Conservation (phyloP, 2,888 invertebrate species). For the Stenoptilia bipunctidactyla region DNA sequence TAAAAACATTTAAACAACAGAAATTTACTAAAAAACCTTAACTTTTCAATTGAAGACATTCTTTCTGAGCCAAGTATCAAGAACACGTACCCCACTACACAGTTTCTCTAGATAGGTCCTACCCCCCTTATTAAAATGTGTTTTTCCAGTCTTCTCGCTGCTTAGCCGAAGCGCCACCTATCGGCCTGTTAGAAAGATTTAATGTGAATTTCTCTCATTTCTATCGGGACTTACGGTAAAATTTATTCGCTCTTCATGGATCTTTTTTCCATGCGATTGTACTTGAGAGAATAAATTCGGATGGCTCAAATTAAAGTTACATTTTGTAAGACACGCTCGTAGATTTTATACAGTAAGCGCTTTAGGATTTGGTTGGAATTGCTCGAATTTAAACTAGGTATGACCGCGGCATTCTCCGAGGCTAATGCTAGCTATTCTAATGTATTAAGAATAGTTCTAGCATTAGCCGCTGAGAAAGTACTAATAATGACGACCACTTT, state of each 20-base stretch:
- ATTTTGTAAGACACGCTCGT: no score
- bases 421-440: no score
- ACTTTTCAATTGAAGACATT: no score
- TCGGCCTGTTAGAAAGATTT: conserved; percentile 54
- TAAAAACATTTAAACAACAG: no score
- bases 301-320: not conserved
- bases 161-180: conserved; percentile 51
- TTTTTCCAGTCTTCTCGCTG: conserved; percentile 41
- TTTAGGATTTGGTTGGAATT: no score
- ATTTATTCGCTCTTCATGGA: conserved; percentile 48
- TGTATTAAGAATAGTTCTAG: no score
- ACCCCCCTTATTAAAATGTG: conserved; percentile 51
- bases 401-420: no score
- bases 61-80: conserved; percentile 23
- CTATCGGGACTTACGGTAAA: conserved; percentile 55
- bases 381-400: no score
- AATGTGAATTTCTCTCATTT: conserved; percentile 59
- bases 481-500: no score
- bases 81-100: conserved; percentile 16
- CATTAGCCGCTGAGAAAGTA: no score
- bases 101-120: conserved; percentile 21
- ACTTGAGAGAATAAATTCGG: conserved; percentile 22
- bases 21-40: no score
- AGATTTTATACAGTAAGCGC: no score
- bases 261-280: conserved; percentile 60